Conservation (phyloP, 2,113 vertebrate species). For the Oryzias javanicus region DNA sequence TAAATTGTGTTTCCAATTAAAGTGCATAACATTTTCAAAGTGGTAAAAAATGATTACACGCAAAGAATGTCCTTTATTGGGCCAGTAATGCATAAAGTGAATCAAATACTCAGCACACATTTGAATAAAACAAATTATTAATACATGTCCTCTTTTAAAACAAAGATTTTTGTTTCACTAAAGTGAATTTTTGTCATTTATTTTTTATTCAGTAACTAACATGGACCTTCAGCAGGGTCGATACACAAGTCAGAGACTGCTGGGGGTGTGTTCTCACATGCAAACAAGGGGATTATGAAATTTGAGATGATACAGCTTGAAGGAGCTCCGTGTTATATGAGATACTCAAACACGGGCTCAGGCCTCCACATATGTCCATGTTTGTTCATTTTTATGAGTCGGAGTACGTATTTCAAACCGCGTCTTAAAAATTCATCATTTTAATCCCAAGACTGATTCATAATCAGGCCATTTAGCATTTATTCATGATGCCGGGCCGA, state of each 20-base stretch:
- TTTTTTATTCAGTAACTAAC: slow-evolving; percentile 29
- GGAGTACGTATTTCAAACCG: neutral
- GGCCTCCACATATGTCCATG: slow-evolving; percentile 1
- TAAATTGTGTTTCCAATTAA: too few species aligned
- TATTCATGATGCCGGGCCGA: slow-evolving; percentile 31
- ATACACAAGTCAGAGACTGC: slow-evolving; percentile 2
- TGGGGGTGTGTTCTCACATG: slow-evolving; percentile 53
- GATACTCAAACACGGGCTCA: slow-evolving; percentile 3
- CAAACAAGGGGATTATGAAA: slow-evolving; percentile 55
- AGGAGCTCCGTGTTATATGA: slow-evolving; percentile 20
- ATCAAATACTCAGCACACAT: too few species aligned
- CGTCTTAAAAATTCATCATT: slow-evolving; percentile 10
- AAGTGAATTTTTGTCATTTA: too few species aligned
- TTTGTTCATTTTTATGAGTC: slow-evolving; percentile 7
- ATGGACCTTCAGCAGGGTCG: slow-evolving; percentile 35
- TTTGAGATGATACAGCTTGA: slow-evolving; percentile 35
- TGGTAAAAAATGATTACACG: too few species aligned
- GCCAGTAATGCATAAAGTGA: too few species aligned
- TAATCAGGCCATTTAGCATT: slow-evolving; percentile 37
- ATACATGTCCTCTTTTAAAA: too few species aligned
- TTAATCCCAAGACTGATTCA: slow-evolving; percentile 8
- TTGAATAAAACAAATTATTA: too few species aligned
- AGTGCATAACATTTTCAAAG: too few species aligned
- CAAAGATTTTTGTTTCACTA: too few species aligned
- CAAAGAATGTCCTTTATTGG: too few species aligned